These are phyloP conservation scores for Petroica traversi DNA, from an alignment of 2,113 vertebrate genomes.

Conservation along the genomic window DNA sequence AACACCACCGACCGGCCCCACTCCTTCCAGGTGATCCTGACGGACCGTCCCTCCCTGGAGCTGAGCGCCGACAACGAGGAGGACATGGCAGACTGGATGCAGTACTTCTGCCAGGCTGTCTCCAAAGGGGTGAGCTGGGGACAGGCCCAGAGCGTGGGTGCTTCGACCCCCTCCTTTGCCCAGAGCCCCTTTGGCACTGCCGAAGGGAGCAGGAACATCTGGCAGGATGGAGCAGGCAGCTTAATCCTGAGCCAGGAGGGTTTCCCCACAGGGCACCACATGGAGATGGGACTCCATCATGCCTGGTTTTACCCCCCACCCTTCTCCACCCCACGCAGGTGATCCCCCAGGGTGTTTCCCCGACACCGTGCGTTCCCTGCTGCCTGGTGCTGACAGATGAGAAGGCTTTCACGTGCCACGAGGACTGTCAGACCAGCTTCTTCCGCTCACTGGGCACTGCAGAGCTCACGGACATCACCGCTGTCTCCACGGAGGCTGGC, in stretches of 20 bases:
- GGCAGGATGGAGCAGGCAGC: background rate
- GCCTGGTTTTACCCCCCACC: background rate
- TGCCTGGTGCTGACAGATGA: conserved; percentile 88
- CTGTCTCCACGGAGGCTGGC: conserved; percentile 73
- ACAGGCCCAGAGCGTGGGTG: fast-evolving
- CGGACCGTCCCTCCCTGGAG: conserved; percentile 89
- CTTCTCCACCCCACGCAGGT: conserved; percentile 68
- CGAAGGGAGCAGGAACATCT: fast-evolving
- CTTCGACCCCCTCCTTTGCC: fast-evolving
- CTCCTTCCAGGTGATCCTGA: conserved; percentile 94
- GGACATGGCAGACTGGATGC: conserved; percentile 98
- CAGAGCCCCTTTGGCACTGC: background rate
- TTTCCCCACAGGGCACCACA: background rate
- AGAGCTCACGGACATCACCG: conserved; percentile 77
- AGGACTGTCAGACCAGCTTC: conserved; percentile 98
- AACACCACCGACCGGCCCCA: conserved; percentile 90
- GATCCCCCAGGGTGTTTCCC: conserved; percentile 86
- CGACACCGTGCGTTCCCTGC: conserved; percentile 89
- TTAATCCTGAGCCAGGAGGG: background rate
- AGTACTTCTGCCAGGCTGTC: conserved; percentile 93
- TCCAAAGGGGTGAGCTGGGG: conserved; percentile 89
- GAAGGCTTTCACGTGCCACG: conserved; percentile 89
- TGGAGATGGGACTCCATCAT: background rate
- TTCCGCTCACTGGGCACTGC: conserved; percentile 87
- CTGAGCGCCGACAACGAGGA: conserved; percentile 87